Conservation (phyloP, 2,113 vertebrate species). For the Tragelaphus buxtoni region DNA sequence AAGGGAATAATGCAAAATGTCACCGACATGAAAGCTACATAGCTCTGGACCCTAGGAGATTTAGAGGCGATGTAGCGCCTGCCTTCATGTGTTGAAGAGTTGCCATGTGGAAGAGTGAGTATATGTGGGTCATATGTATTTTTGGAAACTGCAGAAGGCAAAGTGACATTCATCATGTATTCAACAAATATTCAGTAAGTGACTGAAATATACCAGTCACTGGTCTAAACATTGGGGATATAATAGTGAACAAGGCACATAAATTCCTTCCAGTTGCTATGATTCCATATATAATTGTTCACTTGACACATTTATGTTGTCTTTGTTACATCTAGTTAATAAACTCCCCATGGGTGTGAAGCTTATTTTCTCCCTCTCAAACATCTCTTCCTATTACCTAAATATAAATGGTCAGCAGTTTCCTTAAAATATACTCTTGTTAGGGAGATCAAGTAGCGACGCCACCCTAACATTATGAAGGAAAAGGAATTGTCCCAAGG, state of each 20-base stretch:
- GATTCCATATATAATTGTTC: not conserved
- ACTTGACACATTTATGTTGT: not conserved
- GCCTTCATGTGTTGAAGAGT: not conserved
- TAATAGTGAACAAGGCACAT: not conserved
- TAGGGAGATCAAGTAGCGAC: not conserved
- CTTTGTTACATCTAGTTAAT: not conserved
- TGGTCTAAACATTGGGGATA: not conserved
- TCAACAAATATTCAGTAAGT: not conserved
- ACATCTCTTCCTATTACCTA: not conserved
- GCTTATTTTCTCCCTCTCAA: not conserved
- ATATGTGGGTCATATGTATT: not conserved
- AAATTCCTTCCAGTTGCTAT: not conserved
- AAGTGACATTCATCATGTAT: not conserved
- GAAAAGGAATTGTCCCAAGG: not conserved
- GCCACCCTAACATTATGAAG: not conserved
- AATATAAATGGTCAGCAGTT: not conserved
- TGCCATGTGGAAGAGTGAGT: not conserved
- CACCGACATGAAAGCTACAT: not conserved
- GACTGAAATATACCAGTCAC: not conserved
- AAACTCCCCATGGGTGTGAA: not conserved
- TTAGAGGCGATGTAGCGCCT: not conserved
- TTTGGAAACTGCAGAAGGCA: slow-evolving; percentile 23
- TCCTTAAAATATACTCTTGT: not conserved
- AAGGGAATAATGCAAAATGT: not conserved
- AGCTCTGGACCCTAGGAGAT: not conserved